Percentiles rank a stretch among this genome's conserved stretches.
Evolutionary conservation across 2,797 vertebrate species (phyloP).

Genomic region (Nyctibius grandis): DNA sequence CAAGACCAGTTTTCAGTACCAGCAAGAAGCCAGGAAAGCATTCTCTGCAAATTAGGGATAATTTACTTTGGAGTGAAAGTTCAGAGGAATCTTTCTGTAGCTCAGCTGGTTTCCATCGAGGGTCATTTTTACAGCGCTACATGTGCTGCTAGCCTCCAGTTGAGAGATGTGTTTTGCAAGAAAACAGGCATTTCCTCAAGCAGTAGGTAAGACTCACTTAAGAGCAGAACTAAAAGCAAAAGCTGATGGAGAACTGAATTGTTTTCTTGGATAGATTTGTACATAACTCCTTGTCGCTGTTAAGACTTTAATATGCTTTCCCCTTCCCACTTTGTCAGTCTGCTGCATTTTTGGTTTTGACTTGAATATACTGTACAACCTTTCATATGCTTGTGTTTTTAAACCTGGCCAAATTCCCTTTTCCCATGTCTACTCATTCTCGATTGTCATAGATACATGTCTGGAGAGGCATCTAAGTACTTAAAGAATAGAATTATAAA

Average conservation of each 20-base stretch:
- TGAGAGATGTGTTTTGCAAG: neutral
- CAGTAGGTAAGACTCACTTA: neutral
- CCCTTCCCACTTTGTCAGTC: neutral
- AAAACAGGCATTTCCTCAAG: neutral
- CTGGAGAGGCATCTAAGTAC: conserved; percentile 13
- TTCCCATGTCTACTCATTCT: neutral
- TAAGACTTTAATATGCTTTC: neutral
- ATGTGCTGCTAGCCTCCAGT: neutral
- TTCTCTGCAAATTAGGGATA: neutral
- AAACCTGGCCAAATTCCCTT: neutral
- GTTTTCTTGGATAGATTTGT: neutral
- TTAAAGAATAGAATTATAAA: neutral
- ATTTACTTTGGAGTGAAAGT: neutral
- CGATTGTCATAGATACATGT: neutral
- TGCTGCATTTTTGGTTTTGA: neutral
- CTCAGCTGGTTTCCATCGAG: conserved; percentile 7
- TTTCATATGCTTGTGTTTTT: neutral
- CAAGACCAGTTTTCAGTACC: neutral
- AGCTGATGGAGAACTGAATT: neutral
- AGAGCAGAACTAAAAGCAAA: conserved; percentile 6
- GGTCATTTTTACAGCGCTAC: neutral
- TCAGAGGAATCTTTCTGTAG: conserved; percentile 10
- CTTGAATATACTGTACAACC: neutral
- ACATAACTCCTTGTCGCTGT: neutral
- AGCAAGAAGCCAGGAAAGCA: neutral